These are phyloP conservation scores for Brachionus rubens DNA, from an alignment of 1,140 invertebrate species.

Conservation along the genomic window DNA sequence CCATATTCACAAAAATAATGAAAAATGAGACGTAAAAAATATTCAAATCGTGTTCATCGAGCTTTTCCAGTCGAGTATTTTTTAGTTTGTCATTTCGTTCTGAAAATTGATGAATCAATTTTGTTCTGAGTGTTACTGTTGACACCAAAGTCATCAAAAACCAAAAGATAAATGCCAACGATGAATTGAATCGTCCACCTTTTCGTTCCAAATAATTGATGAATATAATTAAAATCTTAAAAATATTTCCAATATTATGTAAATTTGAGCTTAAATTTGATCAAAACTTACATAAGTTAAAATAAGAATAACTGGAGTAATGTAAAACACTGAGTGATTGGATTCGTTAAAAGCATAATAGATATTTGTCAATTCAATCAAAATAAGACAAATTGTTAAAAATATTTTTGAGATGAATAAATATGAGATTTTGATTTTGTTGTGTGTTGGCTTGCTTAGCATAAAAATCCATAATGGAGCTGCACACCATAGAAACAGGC, in stretches of 20 bases:
- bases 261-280: background rate
- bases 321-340: background rate
- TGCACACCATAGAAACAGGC: constrained; percentile 26
- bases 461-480: constrained; percentile 38
- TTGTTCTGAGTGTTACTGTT: constrained; percentile 12
- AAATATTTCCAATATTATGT: background rate
- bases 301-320: constrained; percentile 21
- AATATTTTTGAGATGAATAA: background rate
- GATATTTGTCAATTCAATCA: background rate
- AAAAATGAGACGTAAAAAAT: background rate
- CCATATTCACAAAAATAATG: background rate
- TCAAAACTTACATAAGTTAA: constrained; percentile 18
- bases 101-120: background rate
- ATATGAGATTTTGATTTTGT: constrained; percentile 17
- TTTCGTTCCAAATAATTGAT: constrained; percentile 15
- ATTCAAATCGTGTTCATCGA: background rate
- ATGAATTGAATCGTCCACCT: background rate
- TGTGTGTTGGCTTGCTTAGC: background rate
- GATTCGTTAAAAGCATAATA: background rate
- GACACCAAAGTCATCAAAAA: background rate
- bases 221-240: constrained; percentile 6
- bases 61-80: background rate
- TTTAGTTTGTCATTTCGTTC: background rate
- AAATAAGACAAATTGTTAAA: background rate
- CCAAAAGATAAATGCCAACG: constrained; percentile 12